Evolutionary conservation across 1,140 invertebrate species (phyloP).

Genomic region (Eriosoma lanigerum): DNA sequence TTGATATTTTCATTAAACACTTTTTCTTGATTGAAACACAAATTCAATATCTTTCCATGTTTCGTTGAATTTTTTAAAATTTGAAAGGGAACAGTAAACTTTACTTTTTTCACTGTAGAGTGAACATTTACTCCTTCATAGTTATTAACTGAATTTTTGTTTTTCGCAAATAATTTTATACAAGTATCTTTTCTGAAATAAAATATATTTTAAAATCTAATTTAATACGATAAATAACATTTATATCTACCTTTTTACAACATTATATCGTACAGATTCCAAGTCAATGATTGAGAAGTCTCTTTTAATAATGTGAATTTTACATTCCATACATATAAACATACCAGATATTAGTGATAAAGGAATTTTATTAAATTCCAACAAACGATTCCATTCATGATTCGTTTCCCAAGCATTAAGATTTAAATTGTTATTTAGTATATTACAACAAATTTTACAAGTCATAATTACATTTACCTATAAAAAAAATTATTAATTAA

Average conservation of each 20-base stretch:
- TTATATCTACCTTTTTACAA: background rate
- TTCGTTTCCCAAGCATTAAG: background rate
- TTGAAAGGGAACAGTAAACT: background rate
- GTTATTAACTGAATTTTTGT: no score
- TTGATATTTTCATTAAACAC: no score
- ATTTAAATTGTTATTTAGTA: background rate
- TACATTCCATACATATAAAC: slow-evolving; percentile 26
- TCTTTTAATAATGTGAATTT: background rate
- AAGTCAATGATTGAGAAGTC: background rate
- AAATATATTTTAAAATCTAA: background rate
- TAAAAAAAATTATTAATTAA: background rate
- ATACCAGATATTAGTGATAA: background rate
- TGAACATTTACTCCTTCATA: no score
- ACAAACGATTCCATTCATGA: background rate
- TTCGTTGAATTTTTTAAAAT: no score
- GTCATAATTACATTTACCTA: background rate
- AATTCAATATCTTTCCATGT: background rate
- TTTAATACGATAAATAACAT: background rate
- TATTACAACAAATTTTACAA: slow-evolving; percentile 22
- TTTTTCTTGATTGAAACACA: background rate
- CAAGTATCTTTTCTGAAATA: background rate
- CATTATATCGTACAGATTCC: background rate
- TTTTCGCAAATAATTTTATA: background rate
- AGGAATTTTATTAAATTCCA: background rate
- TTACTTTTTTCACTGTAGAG: background rate